Percentiles rank a stretch among this genome's conserved stretches.
phyloP scores from a whole-genome alignment of 2,113 vertebrate species.

The Noturus placidus region DNA sequence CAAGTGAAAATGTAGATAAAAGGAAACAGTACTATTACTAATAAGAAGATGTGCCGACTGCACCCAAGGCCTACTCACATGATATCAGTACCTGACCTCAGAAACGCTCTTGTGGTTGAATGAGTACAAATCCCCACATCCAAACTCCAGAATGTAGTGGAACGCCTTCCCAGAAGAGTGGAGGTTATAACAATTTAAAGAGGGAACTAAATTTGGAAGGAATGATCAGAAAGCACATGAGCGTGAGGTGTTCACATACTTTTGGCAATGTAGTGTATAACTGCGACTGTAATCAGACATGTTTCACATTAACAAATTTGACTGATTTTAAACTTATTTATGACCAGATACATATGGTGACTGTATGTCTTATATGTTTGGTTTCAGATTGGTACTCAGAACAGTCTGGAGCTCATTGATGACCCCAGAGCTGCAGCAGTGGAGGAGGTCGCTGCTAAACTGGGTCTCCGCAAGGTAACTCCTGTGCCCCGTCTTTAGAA shows the following conservation, averaged over 20 bases:
- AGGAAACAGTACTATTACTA: no score
- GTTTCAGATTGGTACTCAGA: constrained; percentile 88
- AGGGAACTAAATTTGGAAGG: not conserved
- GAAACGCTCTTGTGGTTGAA: not conserved
- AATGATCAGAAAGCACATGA: not conserved
- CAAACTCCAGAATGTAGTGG: not conserved
- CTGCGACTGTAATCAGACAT: not conserved
- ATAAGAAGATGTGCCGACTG: not conserved
- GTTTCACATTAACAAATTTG: not conserved
- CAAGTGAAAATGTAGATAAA: not conserved
- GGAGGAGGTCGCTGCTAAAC: constrained; percentile 93
- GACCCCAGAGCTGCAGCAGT: constrained; percentile 92
- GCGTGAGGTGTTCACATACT: not conserved
- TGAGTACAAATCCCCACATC: not conserved
- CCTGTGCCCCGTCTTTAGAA: not conserved
- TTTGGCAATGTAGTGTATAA: not conserved
- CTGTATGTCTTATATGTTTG: not conserved
- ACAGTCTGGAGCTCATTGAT: constrained; percentile 93
- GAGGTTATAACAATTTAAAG: not conserved
- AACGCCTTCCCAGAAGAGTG: not conserved
- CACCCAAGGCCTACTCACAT: not conserved
- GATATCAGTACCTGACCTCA: not conserved
- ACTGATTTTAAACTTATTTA: not conserved
- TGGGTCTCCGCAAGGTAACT: constrained; percentile 89
- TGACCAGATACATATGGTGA: no score